Percentiles rank a stretch among this genome's conserved stretches.
These are phyloP conservation scores for Somateria mollissima DNA, from an alignment of 2,797 vertebrate species.

Conservation along the genomic window DNA sequence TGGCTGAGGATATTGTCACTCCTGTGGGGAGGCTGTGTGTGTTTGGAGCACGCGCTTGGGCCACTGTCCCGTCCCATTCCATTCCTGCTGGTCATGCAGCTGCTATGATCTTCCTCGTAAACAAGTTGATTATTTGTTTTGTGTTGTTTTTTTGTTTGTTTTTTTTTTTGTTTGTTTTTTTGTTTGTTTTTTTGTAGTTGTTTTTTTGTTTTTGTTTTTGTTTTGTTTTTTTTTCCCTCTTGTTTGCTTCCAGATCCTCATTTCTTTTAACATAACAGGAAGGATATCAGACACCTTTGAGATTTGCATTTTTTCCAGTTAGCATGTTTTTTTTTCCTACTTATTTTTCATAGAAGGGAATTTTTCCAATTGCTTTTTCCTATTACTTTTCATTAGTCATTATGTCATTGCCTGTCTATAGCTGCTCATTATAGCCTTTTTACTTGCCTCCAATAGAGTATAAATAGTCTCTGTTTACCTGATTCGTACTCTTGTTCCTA, in stretches of 20 bases:
- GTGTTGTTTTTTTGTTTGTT: neutral
- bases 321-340: constrained; percentile 47
- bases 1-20: constrained; percentile 15
- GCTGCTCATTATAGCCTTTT: neutral
- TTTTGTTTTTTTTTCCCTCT: neutral
- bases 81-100: constrained; percentile 55
- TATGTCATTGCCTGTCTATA: constrained; percentile 48
- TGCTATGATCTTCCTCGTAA: constrained; percentile 48
- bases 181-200: neutral
- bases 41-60: neutral
- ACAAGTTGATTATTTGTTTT: constrained; percentile 62
- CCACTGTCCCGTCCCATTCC: neutral
- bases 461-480: constrained; percentile 22
- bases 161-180: too few relatives aligned
- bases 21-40: neutral
- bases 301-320: constrained; percentile 59
- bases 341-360: constrained; percentile 62
- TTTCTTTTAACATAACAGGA: constrained; percentile 67
- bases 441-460: neutral
- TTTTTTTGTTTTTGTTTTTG: constrained; percentile 36
- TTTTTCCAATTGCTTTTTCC: constrained; percentile 48
- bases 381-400: constrained; percentile 43
- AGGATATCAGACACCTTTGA: constrained; percentile 56
- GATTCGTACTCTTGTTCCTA: neutral
- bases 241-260: constrained; percentile 1